Conservation (phyloP, 2,888 invertebrate species). For the Nemotelus nigrinus region DNA sequence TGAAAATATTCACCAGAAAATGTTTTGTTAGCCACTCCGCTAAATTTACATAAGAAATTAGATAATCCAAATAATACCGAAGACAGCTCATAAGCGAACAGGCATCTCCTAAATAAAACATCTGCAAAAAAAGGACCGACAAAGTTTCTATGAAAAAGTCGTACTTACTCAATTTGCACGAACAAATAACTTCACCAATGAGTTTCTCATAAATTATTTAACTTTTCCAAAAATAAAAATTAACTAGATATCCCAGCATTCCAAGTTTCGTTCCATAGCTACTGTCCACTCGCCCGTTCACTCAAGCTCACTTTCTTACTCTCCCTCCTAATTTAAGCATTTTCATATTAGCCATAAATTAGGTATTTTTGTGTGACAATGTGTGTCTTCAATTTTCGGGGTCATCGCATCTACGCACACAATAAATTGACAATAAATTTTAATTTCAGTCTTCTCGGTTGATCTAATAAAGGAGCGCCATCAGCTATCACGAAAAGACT, state of each 20-base stretch:
- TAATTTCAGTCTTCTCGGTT: constrained; percentile 37
- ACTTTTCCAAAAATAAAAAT: not conserved
- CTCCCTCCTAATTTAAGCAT: not conserved
- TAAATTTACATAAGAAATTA: too few species aligned
- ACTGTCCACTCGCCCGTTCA: not conserved
- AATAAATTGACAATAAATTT: constrained; percentile 50
- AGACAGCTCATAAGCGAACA: too few species aligned
- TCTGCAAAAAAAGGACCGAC: too few species aligned
- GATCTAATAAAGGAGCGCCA: constrained; percentile 2
- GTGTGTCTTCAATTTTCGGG: not conserved
- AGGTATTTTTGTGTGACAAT: constrained; percentile 3
- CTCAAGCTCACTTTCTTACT: not conserved
- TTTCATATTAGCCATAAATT: constrained; percentile 7
- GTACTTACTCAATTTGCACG: too few species aligned
- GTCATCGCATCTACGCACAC: constrained; percentile 17
- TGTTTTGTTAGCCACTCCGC: too few species aligned
- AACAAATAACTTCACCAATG: not conserved
- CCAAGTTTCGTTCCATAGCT: not conserved
- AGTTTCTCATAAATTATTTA: constrained; percentile 16
- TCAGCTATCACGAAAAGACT: not conserved
- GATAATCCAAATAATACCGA: too few species aligned
- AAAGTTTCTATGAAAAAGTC: too few species aligned
- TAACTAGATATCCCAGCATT: not conserved
- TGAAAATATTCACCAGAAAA: too few species aligned
- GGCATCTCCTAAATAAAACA: too few species aligned